Evolutionary conservation across 2,113 vertebrate species (phyloP).

Genomic region (Phalacrocorax brasilianus): DNA sequence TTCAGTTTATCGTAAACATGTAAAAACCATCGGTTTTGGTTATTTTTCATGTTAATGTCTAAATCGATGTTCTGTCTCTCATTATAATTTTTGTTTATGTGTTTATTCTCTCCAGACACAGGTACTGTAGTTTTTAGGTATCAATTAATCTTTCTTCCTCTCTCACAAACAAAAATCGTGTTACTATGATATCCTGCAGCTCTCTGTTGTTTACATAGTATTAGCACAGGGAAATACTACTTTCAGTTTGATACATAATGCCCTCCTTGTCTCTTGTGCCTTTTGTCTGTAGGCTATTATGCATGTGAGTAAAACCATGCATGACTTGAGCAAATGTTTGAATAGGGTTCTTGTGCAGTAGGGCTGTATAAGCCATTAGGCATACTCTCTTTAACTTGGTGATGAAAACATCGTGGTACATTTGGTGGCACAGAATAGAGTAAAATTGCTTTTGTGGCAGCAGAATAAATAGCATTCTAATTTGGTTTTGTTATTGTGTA

Average conservation of each 20-base stretch:
- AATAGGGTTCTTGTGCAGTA: constrained; percentile 63
- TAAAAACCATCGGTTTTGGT: not conserved
- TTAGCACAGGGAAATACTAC: constrained; percentile 40
- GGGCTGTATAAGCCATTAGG: constrained; percentile 42
- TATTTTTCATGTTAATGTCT: not conserved
- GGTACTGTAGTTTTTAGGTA: not conserved
- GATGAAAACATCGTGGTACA: constrained; percentile 56
- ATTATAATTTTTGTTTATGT: not conserved
- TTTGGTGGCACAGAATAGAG: constrained; percentile 40
- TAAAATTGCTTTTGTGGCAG: constrained; percentile 52
- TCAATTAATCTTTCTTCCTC: not conserved
- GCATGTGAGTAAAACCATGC: constrained; percentile 56
- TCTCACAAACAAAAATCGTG: not conserved
- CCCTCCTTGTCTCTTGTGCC: constrained; percentile 54
- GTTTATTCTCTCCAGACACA: not conserved
- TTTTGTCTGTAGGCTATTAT: constrained; percentile 61
- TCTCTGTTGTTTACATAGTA: constrained; percentile 31
- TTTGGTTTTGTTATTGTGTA: not conserved
- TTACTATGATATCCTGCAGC: not conserved
- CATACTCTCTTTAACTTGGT: constrained; percentile 14
- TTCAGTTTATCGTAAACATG: not conserved
- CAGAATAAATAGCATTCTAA: constrained; percentile 35
- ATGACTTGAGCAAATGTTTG: constrained; percentile 67
- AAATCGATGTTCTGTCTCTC: not conserved
- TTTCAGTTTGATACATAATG: constrained; percentile 60